phyloP scores from a whole-genome alignment of 1,140 invertebrate species.

The Plutomurus gul region DNA sequence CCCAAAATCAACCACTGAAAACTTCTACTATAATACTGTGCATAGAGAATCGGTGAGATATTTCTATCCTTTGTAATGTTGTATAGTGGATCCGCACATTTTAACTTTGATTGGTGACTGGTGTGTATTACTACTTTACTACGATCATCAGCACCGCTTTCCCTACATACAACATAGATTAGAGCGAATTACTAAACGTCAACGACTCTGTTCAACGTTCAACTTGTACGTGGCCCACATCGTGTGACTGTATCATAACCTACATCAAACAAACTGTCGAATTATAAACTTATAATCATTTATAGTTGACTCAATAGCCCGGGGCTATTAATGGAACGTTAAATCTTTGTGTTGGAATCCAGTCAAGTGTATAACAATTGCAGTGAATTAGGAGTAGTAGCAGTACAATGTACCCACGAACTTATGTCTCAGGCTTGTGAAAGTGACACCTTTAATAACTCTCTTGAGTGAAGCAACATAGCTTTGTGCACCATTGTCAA shows the following conservation, averaged over 20 bases:
- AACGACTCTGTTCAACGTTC: too few species aligned
- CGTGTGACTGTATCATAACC: neutral
- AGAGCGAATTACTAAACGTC: neutral
- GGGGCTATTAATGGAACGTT: too few species aligned
- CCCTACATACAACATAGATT: neutral
- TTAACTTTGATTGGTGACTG: neutral
- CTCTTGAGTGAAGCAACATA: too few species aligned
- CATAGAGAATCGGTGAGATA: neutral
- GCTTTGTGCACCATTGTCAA: too few species aligned
- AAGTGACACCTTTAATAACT: too few species aligned
- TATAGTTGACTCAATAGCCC: neutral
- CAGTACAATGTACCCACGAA: too few species aligned
- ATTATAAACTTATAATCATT: neutral
- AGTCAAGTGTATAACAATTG: too few species aligned
- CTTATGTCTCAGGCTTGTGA: too few species aligned
- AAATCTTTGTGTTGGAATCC: too few species aligned
- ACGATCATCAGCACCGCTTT: neutral
- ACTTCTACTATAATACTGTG: neutral
- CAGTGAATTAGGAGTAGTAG: too few species aligned
- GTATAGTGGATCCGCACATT: neutral
- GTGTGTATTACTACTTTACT: neutral
- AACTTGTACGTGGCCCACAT: neutral
- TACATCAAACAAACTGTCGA: conserved; percentile 9
- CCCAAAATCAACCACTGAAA: neutral
- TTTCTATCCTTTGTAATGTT: neutral